Conservation (phyloP, 2,888 invertebrate species). For the Ellobium chinense region DNA sequence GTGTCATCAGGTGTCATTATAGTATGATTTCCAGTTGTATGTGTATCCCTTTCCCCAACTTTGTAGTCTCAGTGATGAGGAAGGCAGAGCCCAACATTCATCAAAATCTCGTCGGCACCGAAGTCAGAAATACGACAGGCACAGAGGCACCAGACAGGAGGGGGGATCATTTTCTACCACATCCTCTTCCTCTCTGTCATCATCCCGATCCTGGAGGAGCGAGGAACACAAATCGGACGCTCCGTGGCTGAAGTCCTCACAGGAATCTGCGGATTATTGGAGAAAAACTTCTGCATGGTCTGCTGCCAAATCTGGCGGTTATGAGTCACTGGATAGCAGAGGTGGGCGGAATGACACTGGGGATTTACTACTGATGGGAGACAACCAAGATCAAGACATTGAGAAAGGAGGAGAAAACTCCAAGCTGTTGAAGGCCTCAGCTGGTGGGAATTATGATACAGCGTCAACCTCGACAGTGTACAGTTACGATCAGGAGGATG, state of each 20-base stretch:
- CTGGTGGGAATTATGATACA: slow-evolving; percentile 14
- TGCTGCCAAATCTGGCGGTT: not conserved
- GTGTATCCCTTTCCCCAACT: too few relatives aligned
- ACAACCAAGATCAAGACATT: not conserved
- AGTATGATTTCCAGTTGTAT: too few relatives aligned
- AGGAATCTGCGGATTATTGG: slow-evolving; percentile 34
- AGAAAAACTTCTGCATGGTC: slow-evolving; percentile 33
- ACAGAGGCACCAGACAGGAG: not conserved
- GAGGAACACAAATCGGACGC: slow-evolving; percentile 10
- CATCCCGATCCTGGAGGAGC: not conserved
- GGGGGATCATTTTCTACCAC: not conserved
- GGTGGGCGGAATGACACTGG: not conserved
- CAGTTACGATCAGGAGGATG: slow-evolving; percentile 36
- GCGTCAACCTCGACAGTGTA: slow-evolving; percentile 42
- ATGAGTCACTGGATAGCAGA: not conserved
- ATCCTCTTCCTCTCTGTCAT: too few relatives aligned
- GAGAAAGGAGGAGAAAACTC: not conserved
- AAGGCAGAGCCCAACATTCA: not conserved
- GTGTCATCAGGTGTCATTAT: too few relatives aligned
- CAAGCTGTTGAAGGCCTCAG: not conserved
- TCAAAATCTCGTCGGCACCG: not conserved
- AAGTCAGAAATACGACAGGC: not conserved
- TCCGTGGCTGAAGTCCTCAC: not conserved
- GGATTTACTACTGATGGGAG: slow-evolving; percentile 21
- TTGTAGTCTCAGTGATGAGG: not conserved